Evolutionary conservation across 2,113 vertebrate species (phyloP).

Genomic region (Lepidothrix coronata): DNA sequence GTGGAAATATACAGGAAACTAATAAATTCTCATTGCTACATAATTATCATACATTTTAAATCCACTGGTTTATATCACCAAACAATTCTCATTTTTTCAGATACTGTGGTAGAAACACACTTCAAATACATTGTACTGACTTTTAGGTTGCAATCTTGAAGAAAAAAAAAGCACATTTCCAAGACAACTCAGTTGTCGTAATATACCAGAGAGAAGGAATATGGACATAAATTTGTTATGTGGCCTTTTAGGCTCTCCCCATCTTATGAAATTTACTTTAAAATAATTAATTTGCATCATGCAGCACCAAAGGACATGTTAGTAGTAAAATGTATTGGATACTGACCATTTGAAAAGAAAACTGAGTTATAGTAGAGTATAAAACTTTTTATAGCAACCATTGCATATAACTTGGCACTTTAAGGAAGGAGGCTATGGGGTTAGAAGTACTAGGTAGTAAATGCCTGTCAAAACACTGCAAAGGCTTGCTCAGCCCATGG

Average conservation of each 20-base stretch:
- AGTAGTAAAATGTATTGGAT: not conserved
- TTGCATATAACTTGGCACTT: not conserved
- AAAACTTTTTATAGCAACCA: not conserved
- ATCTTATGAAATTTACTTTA: not conserved
- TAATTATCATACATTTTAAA: not conserved
- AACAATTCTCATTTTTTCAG: not conserved
- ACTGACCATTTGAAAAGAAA: not conserved
- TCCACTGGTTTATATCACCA: not conserved
- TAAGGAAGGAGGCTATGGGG: not conserved
- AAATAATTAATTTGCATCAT: not conserved
- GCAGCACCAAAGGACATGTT: not conserved
- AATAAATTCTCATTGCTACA: not conserved
- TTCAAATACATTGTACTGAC: not conserved
- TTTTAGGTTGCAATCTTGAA: not conserved
- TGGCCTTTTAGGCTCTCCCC: not conserved
- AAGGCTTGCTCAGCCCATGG: not conserved
- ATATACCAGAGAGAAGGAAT: not conserved
- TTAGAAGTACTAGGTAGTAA: not conserved
- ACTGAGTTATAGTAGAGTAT: not conserved
- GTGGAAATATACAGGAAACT: not conserved
- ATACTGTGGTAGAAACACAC: not conserved
- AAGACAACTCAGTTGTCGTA: not conserved
- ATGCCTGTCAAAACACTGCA: not conserved
- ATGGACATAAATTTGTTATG: not conserved
- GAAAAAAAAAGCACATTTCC: not conserved